Evolutionary conservation across 64 coral and sea anemone species (phyloP).

Genomic region (Actinia tenebrosa): DNA sequence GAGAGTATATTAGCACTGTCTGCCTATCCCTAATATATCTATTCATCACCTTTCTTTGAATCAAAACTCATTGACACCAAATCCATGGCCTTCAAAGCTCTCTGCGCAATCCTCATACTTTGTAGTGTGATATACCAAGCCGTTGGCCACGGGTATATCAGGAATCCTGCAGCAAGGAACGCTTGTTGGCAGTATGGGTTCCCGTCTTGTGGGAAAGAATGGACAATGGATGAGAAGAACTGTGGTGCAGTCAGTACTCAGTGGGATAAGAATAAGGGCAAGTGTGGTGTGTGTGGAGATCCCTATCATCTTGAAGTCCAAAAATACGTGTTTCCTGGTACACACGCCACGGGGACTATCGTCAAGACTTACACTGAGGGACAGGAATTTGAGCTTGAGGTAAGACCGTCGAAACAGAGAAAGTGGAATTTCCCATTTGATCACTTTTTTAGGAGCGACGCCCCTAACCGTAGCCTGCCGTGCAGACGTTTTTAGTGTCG

Average conservation of each 20-base stretch:
- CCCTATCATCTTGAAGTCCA: constrained; percentile 17
- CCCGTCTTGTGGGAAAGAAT: constrained; percentile 18
- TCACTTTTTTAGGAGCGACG: too few species aligned
- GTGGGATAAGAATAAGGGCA: constrained; percentile 44
- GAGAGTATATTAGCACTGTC: background rate
- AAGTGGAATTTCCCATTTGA: too few species aligned
- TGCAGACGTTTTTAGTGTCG: too few species aligned
- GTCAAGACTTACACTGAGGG: constrained; percentile 44
- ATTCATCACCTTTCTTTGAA: background rate
- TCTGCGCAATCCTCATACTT: background rate
- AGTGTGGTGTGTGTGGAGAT: constrained; percentile 70
- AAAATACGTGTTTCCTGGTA: constrained; percentile 37
- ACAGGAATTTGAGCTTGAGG: constrained; percentile 31
- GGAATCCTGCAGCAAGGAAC: constrained; percentile 49
- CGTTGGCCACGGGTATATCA: constrained; percentile 37
- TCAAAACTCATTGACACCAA: background rate
- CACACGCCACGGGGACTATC: constrained; percentile 46
- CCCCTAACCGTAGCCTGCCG: too few species aligned
- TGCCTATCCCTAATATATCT: background rate
- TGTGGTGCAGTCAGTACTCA: constrained; percentile 51
- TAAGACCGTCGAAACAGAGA: background rate
- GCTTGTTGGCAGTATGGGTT: constrained; percentile 55
- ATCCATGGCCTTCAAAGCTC: constrained; percentile 11
- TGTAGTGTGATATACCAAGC: background rate
- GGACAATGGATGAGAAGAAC: constrained; percentile 43